Evolutionary conservation across 2,888 invertebrate species (phyloP).

Genomic region (Hylaea fasciaria): DNA sequence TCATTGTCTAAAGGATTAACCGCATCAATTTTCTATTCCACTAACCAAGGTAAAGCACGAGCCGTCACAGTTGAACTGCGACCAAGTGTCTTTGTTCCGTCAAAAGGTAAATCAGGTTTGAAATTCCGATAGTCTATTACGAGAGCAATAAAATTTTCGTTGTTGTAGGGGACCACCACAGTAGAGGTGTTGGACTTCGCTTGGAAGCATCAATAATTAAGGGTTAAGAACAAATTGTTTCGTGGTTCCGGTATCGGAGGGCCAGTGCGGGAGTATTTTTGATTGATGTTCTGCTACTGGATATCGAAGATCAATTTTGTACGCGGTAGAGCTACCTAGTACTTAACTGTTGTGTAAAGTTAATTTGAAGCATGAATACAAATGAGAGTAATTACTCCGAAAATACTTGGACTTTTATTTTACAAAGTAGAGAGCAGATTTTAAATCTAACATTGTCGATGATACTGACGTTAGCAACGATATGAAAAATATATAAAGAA

Average conservation of each 20-base stretch:
- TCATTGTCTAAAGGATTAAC: conserved; percentile 63
- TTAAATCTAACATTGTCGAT: too few relatives aligned
- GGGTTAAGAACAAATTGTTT: conserved; percentile 60
- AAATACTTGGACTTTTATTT: background rate
- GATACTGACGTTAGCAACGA: too few relatives aligned
- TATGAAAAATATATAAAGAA: too few relatives aligned
- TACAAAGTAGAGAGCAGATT: too few relatives aligned
- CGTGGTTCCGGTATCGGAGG: conserved; percentile 69
- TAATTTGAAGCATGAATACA: conserved; percentile 34
- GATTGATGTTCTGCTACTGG: conserved; percentile 43
- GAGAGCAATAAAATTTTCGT: conserved; percentile 42
- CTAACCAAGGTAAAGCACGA: conserved; percentile 77
- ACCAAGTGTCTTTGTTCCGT: conserved; percentile 33
- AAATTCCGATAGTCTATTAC: conserved; percentile 35
- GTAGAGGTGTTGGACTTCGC: conserved; percentile 46
- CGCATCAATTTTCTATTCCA: conserved; percentile 79
- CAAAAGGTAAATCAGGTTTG: conserved; percentile 25
- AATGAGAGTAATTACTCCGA: conserved; percentile 1
- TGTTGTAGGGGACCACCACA: conserved; percentile 59
- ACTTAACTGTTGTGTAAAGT: conserved; percentile 26
- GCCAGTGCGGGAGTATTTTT: conserved; percentile 33
- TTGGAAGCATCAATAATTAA: conserved; percentile 61
- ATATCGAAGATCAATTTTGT: conserved; percentile 28
- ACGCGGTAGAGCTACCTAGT: conserved; percentile 36
- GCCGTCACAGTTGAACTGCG: conserved; percentile 61